Base-by-base conservation (phyloP, 2,113 vertebrate genomes). In the Carlito syrichta region DNA sequence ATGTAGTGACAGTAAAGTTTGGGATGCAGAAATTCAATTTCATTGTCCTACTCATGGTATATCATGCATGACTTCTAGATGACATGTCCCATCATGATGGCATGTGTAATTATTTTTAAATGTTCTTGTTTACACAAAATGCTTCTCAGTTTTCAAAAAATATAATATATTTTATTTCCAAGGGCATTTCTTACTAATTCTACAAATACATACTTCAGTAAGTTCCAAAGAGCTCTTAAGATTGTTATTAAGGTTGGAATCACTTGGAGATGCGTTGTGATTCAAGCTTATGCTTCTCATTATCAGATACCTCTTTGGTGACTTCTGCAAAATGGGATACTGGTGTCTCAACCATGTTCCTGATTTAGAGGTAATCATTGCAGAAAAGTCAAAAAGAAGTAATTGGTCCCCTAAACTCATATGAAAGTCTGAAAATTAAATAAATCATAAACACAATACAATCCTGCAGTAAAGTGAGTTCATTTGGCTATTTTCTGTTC, bases 11-110 rank as follows among this genome's bases (percentile, higher is more conserved):
- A 96, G 71, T 83, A 95, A 98, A 97, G 93, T 98, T 98, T 35
- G 2, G 91, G 96, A 97, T 85, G 73, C 79, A 96, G 82, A 94
- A 98, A 98, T 98, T 95, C 96, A 98, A 95, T 98, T 94, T 71
- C 62, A 0, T 94, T 98, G 95, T 96, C 92, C 88, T 68, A 84
- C 43, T 89, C 94, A 92, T 95, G 73, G 43, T 77, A 94, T 89
- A 58, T 23, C 86, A 95, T 60, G 45, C 96, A 94, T 96, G 87
- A 35, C 7, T 40, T 63, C 0, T 73, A 93, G 92, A 97, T 89
- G 74, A 91, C 78, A 88, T 82, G 62, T 27, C 68, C 58, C 83
- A 94, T 95, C 48, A 93, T 71, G 56, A 89, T 93, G 78, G 23
- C 60, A 85, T 69, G n/a, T 93, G 60, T 89, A 96, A 94, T 94